Evolutionary conservation across 2,888 invertebrate genomes (phyloP).

Genomic region (Eupithecia centaureata): DNA sequence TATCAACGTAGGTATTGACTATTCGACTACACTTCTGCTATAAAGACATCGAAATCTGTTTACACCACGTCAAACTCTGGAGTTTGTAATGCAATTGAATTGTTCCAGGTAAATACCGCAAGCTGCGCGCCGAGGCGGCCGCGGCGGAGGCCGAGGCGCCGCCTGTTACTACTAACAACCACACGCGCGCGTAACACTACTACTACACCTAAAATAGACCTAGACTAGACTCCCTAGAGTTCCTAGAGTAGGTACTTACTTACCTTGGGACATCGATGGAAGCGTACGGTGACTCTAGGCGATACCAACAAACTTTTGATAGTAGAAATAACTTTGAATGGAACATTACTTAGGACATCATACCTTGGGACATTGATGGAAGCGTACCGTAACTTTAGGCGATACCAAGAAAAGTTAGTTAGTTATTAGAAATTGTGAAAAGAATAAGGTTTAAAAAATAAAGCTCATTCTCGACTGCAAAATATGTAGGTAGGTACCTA

Average conservation of each 20-base stretch:
- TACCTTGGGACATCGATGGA: background rate
- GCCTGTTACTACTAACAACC: conserved; percentile 76
- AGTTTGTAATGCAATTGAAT: too few relatives aligned
- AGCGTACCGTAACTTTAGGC: background rate
- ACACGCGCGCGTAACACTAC: conserved; percentile 66
- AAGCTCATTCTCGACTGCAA: background rate
- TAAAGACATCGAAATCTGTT: too few relatives aligned
- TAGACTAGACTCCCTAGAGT: too few relatives aligned
- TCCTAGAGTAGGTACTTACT: too few relatives aligned
- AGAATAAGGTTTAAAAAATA: background rate
- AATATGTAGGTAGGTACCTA: too few relatives aligned
- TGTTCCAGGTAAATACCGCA: conserved; percentile 60
- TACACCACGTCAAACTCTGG: too few relatives aligned
- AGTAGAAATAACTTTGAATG: too few relatives aligned
- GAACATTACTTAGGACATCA: too few relatives aligned
- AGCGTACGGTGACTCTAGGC: background rate
- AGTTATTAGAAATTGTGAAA: background rate
- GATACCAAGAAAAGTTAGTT: background rate
- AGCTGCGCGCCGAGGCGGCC: conserved; percentile 84
- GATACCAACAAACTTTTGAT: background rate
- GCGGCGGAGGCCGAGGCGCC: conserved; percentile 74
- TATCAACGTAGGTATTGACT: too few relatives aligned
- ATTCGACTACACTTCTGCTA: too few relatives aligned
- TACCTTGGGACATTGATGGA: background rate
- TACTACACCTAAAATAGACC: too few relatives aligned